phyloP scores from a whole-genome alignment of 2,888 invertebrate species.

The Drosophila robusta region DNA sequence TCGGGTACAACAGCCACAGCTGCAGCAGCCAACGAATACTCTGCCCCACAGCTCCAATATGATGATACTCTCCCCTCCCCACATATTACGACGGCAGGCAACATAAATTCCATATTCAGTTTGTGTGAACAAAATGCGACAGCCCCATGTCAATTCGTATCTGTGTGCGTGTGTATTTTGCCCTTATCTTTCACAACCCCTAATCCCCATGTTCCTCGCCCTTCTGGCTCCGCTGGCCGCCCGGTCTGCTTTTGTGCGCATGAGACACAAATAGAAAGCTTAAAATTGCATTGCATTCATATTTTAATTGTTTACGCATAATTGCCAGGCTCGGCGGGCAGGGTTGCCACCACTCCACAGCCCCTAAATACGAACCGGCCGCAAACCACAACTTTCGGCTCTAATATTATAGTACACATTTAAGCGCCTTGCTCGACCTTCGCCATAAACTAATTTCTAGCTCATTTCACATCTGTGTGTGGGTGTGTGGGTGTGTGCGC shows the following conservation, averaged over 20 bases:
- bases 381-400: conserved; percentile 5
- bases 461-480: conserved; percentile 62
- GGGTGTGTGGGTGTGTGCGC: background rate
- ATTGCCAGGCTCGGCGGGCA: conserved; percentile 15
- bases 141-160: conserved; percentile 63
- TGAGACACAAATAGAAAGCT: conserved; percentile 49
- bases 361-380: background rate
- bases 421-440: conserved; percentile 55
- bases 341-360: background rate
- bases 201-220: background rate
- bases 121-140: conserved; percentile 67
- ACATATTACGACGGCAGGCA: conserved; percentile 3
- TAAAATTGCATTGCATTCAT: conserved; percentile 60
- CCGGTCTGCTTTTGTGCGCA: conserved; percentile 37
- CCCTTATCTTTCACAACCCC: conserved; percentile 21
- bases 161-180: conserved; percentile 12
- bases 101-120: conserved; percentile 68
- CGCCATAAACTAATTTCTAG: conserved; percentile 74
- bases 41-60: background rate
- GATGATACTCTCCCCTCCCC: background rate
- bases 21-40: conserved; percentile 32
- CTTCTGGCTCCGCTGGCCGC: background rate
- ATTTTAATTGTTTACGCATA: conserved; percentile 68
- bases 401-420: conserved; percentile 32
- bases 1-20: conserved; percentile 28